Evolutionary conservation across 92 coral and sea anemone species (phyloP).

Genomic region (Virgularia gustaviana): DNA sequence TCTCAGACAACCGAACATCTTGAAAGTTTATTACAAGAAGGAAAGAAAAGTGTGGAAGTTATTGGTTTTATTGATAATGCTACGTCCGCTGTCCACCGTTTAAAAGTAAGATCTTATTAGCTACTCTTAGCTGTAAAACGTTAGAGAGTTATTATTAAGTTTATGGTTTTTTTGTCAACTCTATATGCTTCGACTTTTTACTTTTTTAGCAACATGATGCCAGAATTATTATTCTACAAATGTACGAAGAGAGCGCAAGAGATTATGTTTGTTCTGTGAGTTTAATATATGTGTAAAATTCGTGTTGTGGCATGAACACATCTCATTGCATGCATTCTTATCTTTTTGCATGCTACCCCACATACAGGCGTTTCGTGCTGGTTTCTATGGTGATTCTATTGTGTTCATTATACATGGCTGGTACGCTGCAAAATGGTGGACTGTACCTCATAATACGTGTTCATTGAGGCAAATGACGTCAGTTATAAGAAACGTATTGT

Average conservation of each 20-base stretch:
- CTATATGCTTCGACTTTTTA: background rate
- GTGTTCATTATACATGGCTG: slow-evolving; percentile 70
- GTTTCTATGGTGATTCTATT: slow-evolving; percentile 52
- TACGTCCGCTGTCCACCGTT: background rate
- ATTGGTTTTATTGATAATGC: slow-evolving; percentile 17
- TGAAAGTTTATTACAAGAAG: slow-evolving; percentile 15
- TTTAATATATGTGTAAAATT: background rate
- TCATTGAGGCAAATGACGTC: slow-evolving; percentile 40
- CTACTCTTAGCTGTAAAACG: no score
- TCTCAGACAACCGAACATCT: slow-evolving; percentile 61
- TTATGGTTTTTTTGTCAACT: background rate
- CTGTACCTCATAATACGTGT: slow-evolving; percentile 42
- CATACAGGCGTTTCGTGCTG: slow-evolving; percentile 55
- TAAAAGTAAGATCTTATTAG: background rate
- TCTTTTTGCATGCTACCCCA: background rate
- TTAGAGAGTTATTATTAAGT: background rate
- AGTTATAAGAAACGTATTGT: slow-evolving; percentile 53
- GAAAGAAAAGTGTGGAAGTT: background rate
- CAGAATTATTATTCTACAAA: slow-evolving; percentile 56
- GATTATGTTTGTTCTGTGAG: slow-evolving; percentile 65
- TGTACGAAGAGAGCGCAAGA: slow-evolving; percentile 63
- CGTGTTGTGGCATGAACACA: background rate
- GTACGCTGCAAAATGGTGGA: slow-evolving; percentile 67
- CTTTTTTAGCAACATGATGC: slow-evolving; percentile 56
- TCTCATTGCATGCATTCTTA: background rate